A percentile compares a stretch with the other conserved stretches of the same genome.
phyloP scores from a whole-genome alignment of 2,797 vertebrate species.

The Paedocypris micromegethes region DNA sequence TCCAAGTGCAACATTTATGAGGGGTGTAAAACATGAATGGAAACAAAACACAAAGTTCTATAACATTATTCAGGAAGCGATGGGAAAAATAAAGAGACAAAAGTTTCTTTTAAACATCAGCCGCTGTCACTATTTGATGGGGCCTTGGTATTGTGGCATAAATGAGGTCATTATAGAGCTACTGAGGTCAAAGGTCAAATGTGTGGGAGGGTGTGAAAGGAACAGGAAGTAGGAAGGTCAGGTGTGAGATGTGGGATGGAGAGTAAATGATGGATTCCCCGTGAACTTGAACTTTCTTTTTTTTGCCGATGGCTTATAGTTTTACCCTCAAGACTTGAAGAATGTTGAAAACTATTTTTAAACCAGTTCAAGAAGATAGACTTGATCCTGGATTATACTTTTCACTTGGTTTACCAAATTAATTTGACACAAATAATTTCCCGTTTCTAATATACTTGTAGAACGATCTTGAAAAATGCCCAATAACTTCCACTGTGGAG shows the following conservation, averaged over 20 bases:
- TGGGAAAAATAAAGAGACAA: constrained; percentile 57
- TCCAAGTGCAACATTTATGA: constrained; percentile 21
- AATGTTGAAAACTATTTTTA: background rate
- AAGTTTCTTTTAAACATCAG: constrained; percentile 54
- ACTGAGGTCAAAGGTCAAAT: constrained; percentile 52
- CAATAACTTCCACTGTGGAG: background rate
- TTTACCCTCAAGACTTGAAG: background rate
- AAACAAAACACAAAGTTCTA: constrained; percentile 44
- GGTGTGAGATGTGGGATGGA: constrained; percentile 40
- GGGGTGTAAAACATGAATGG: constrained; percentile 49
- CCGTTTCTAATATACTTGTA: no score
- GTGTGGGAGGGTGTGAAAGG: constrained; percentile 52
- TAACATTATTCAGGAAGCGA: constrained; percentile 55
- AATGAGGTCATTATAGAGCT: constrained; percentile 50
- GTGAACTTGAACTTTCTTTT: constrained; percentile 55
- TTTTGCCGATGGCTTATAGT: background rate
- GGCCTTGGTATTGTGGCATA: constrained; percentile 40
- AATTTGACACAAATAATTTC: no score
- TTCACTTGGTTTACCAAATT: no score
- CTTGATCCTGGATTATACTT: no score
- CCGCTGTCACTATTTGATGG: constrained; percentile 50
- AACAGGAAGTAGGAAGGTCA: constrained; percentile 61
- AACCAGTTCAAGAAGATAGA: background rate
- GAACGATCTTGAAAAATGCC: no score
- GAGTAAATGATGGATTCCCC: constrained; percentile 23